A percentile compares a stretch with the other conserved stretches of the same genome.
These are phyloP conservation scores for Rugalucina vietnamica DNA, from an alignment of 2,888 invertebrate genomes.

Conservation along the genomic window DNA sequence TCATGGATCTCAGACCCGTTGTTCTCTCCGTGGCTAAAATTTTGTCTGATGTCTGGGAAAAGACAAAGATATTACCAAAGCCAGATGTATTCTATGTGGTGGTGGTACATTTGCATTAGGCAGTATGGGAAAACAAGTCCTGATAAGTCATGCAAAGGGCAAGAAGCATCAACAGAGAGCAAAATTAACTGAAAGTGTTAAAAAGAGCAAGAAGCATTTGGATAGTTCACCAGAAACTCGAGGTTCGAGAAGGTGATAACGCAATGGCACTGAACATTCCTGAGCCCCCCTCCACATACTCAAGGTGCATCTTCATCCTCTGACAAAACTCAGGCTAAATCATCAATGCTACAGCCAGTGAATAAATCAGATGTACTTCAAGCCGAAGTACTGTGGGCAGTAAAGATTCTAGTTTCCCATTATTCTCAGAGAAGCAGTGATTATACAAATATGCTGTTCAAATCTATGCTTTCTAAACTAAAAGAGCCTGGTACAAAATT, in stretches of 20 bases:
- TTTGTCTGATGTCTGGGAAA: background rate
- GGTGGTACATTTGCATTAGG: background rate
- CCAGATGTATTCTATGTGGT: background rate
- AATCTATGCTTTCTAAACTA: constrained; percentile 16
- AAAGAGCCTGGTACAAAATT: constrained; percentile 8
- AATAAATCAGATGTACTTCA: background rate
- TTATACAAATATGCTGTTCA: background rate
- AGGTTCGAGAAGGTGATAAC: background rate
- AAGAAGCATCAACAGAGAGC: constrained; percentile 28
- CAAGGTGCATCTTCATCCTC: background rate
- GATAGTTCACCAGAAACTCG: background rate
- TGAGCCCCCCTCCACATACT: background rate
- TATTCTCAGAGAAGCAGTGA: constrained; percentile 6
- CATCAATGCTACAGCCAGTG: background rate
- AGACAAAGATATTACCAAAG: constrained; percentile 4
- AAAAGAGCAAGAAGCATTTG: constrained; percentile 16
- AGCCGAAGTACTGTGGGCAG: background rate
- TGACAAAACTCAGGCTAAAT: background rate
- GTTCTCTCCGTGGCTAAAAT: too few relatives aligned
- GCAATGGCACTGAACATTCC: background rate
- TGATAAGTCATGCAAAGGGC: constrained; percentile 15
- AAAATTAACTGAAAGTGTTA: constrained; percentile 3
- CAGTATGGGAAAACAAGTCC: constrained; percentile 1
- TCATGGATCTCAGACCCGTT: background rate
- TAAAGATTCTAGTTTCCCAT: constrained; percentile 19